Conservation (phyloP, 2,888 invertebrate genomes). For the Nephrotoma flavescens region DNA sequence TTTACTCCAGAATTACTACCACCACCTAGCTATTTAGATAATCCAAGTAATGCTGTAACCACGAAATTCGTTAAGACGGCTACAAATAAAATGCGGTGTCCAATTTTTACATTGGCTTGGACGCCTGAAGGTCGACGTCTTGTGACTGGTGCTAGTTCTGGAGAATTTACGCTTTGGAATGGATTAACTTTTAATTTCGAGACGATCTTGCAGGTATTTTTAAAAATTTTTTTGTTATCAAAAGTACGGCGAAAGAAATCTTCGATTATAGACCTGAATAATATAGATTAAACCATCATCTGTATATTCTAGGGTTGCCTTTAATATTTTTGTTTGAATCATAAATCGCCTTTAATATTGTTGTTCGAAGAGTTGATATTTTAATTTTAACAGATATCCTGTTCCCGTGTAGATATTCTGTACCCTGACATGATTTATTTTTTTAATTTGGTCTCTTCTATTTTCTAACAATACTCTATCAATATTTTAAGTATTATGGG, state of each 20-base stretch:
- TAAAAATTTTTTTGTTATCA: conserved; percentile 11
- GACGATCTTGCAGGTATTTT: conserved; percentile 88
- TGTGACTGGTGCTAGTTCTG: conserved; percentile 97
- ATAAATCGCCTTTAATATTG: no score
- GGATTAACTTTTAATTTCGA: conserved; percentile 99
- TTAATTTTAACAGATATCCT: no score
- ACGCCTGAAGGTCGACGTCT: conserved; percentile 96
- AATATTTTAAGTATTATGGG: no score
- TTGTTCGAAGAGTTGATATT: no score
- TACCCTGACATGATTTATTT: no score
- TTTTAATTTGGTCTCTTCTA: no score
- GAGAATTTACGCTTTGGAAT: conserved; percentile 99
- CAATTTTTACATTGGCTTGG: conserved; percentile 98
- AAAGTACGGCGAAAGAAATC: background rate
- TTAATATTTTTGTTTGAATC: no score
- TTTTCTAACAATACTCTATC: no score
- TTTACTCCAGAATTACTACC: conserved; percentile 89
- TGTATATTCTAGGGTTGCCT: no score
- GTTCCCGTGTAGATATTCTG: no score
- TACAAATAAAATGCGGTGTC: conserved; percentile 98
- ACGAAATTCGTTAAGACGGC: conserved; percentile 96
- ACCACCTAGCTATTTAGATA: conserved; percentile 85
- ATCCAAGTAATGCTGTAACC: conserved; percentile 92
- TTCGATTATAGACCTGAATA: no score
- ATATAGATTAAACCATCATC: no score